Percentiles rank a stretch among this genome's conserved stretches.
These are phyloP conservation scores for Neocrepidodera transversa DNA, from an alignment of 2,888 invertebrate genomes.

Conservation along the genomic window DNA sequence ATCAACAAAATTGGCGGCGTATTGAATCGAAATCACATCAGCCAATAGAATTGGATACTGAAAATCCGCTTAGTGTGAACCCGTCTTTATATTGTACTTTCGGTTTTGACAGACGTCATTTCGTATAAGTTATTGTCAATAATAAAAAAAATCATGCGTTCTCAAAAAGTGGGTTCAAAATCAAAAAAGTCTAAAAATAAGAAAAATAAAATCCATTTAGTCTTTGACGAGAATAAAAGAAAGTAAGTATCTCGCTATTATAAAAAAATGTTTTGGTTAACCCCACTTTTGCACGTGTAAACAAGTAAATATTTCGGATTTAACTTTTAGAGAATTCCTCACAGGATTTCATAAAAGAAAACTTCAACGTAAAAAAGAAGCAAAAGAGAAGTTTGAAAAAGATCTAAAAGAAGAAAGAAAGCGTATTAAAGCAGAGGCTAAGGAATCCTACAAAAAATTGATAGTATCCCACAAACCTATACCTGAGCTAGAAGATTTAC, in stretches of 20 bases:
- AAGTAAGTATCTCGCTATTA: conserved; percentile 59
- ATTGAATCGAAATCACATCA: too few species aligned
- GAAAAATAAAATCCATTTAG: conserved; percentile 62
- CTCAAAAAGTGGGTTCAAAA: conserved; percentile 33
- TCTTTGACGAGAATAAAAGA: conserved; percentile 68
- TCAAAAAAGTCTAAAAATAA: conserved; percentile 60
- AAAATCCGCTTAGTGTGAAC: too few species aligned
- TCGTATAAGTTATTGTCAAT: not conserved
- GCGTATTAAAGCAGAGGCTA: conserved; percentile 76
- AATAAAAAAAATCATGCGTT: conserved; percentile 31
- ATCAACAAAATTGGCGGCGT: too few species aligned
- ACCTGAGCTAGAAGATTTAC: conserved; percentile 72
- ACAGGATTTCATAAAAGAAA: conserved; percentile 85
- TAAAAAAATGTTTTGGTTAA: conserved; percentile 1
- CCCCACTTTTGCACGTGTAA: not conserved
- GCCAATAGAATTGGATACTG: too few species aligned
- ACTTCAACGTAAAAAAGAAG: conserved; percentile 75
- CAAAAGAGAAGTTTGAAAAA: conserved; percentile 74
- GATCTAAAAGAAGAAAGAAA: conserved; percentile 79
- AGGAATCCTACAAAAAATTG: conserved; percentile 75
- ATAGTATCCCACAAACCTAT: conserved; percentile 75
- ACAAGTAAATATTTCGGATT: too few species aligned
- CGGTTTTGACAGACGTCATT: conserved; percentile 2
- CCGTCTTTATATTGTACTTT: too few species aligned
- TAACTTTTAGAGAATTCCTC: conserved; percentile 72